Evolutionary conservation across 2,113 vertebrate species (phyloP), one percentile per base, ranked within the genome.

Genomic region (Fukomys damarensis): DNA sequence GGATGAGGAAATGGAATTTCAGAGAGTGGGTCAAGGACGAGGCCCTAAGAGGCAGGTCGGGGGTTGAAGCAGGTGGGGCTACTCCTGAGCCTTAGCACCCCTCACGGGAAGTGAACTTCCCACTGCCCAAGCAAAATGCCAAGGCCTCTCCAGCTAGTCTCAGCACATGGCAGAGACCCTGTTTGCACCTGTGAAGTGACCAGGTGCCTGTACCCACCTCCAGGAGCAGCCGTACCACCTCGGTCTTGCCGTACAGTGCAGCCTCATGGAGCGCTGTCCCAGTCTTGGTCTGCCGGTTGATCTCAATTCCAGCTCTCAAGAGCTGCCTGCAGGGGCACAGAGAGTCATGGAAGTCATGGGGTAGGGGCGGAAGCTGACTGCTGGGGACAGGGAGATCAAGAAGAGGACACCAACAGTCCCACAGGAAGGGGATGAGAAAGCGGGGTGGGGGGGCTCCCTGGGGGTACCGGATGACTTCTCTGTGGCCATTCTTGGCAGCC

Each of bases 401-500:
- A 93, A 19, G 28, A 32, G 70, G 66, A 68, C 9, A 13, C 12
- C 3, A 2, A n/a, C 0, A 6, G 52, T 65, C 59, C 65, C 54
- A 6, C 35, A 24, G 92, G 74, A 38, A 82, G 32, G 63, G 56
- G 66, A 10, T 58, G 82, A 82, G 74, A 88, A 93, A 74, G 66
- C 17, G 22, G n/a, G 49, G 32, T 35, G 38, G 22, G n/a, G 49
- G 32, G 38, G 38, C 7, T 35, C 2, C 20, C 35, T 2, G 1
- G 58, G 58, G 87, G 98, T 98, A 99, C 99, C 99, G 98, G 97
- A 99, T 99, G 95, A 99, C 98, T 98, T 99, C 99, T 93, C 99
- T 99, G 97, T 99, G 99, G 72, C 99, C 99, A 0, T 99, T 99
- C 96, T 99, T 99, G 89, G 99, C 99, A 58, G 99, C 99, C 96